Evolutionary conservation across 2,113 vertebrate genomes (phyloP).

Genomic region (Rhagologus leucostigma): DNA sequence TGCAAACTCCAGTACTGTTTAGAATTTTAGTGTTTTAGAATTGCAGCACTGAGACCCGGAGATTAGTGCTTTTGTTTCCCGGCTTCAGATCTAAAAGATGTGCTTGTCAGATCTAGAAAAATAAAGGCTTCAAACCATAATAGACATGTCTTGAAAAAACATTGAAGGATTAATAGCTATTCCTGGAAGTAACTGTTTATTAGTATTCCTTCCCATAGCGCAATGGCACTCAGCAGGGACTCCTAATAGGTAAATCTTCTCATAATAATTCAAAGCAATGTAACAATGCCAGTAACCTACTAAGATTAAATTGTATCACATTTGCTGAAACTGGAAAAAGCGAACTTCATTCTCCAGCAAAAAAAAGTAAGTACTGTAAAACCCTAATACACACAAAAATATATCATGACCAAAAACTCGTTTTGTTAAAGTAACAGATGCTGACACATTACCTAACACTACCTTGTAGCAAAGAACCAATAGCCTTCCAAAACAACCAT

Average conservation of each 20-base stretch:
- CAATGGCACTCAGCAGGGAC: background rate
- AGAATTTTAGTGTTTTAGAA: background rate
- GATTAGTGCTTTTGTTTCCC: background rate
- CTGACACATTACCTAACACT: background rate
- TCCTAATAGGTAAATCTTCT: background rate
- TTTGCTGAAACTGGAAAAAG: background rate
- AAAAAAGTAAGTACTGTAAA: background rate
- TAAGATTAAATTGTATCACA: background rate
- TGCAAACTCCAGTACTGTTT: background rate
- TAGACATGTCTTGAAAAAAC: background rate
- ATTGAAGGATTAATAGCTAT: background rate
- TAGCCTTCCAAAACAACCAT: background rate
- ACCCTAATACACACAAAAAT: background rate
- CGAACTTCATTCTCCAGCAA: background rate
- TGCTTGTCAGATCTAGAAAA: background rate
- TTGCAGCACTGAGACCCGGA: background rate
- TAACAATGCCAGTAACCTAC: background rate
- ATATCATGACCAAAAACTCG: background rate
- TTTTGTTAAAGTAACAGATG: background rate
- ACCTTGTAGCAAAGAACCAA: background rate
- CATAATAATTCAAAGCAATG: background rate
- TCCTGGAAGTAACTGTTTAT: constrained; percentile 14
- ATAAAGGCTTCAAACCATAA: background rate
- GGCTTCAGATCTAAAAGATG: background rate
- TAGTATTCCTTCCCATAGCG: background rate